Evolutionary conservation across 92 coral and sea anemone species (phyloP).

Genomic region (Pocillopora meandrina): DNA sequence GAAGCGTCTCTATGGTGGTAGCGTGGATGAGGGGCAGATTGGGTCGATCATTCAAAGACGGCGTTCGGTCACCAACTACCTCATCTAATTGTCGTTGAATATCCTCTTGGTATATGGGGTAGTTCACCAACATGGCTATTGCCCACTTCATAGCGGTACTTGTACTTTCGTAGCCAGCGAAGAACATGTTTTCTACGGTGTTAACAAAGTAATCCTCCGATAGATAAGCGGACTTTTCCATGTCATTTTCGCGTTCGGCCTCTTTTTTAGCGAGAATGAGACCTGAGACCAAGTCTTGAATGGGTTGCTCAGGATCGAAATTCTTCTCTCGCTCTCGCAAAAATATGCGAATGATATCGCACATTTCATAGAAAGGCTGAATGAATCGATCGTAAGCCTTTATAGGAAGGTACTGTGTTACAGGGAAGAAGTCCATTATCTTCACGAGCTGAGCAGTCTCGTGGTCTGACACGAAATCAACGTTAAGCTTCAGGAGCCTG

Average conservation of each 20-base stretch:
- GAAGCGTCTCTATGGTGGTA: slow-evolving; percentile 45
- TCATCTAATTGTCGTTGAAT: slow-evolving; percentile 47
- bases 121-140: slow-evolving; percentile 32
- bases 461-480: slow-evolving; percentile 10
- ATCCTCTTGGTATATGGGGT: slow-evolving; percentile 45
- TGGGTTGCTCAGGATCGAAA: slow-evolving; percentile 39
- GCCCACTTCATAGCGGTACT: slow-evolving; percentile 55
- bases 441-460: not conserved
- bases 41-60: slow-evolving; percentile 43
- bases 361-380: not conserved
- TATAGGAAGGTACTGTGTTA: slow-evolving; percentile 17
- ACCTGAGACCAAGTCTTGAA: slow-evolving; percentile 37
- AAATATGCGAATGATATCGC: slow-evolving; percentile 29
- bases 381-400: slow-evolving; percentile 5
- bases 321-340: slow-evolving; percentile 29
- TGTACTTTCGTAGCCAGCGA: slow-evolving; percentile 58
- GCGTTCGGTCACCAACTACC: slow-evolving; percentile 21
- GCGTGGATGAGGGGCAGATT: slow-evolving; percentile 55
- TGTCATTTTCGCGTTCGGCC: not conserved
- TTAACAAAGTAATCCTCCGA: slow-evolving; percentile 40
- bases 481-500: slow-evolving; percentile 20
- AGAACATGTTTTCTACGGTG: slow-evolving; percentile 53
- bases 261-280: slow-evolving; percentile 20
- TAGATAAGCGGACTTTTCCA: slow-evolving; percentile 29
- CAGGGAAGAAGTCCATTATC: slow-evolving; percentile 24